phyloP scores from a whole-genome alignment of 2,888 invertebrate species.

The Xanthia togata region DNA sequence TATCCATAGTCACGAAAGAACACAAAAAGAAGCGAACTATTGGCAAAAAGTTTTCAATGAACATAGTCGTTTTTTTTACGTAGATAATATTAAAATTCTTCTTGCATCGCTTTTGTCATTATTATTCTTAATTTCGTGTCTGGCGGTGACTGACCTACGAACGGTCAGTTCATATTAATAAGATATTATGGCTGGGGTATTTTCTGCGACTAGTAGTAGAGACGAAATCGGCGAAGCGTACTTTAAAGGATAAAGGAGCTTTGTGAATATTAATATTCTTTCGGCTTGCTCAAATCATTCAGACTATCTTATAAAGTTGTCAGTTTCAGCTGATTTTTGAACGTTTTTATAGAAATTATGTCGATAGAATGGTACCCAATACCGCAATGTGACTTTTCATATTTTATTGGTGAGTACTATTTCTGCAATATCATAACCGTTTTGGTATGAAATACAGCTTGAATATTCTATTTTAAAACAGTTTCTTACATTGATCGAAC shows the following conservation, averaged over 20 bases:
- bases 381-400: not conserved
- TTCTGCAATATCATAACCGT: not conserved
- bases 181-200: slow-evolving; percentile 8
- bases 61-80: not conserved
- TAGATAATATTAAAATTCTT: slow-evolving; percentile 42
- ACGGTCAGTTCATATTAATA: slow-evolving; percentile 43
- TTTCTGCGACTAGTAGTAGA: not conserved
- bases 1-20: not conserved
- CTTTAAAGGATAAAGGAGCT: not conserved
- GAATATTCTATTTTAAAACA: not conserved
- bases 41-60: not conserved
- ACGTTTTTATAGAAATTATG: not conserved
- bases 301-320: not conserved
- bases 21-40: not conserved
- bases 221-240: not conserved
- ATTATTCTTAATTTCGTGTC: slow-evolving; percentile 46
- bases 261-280: slow-evolving; percentile 2
- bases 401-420: not conserved
- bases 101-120: slow-evolving; percentile 18
- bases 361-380: not conserved
- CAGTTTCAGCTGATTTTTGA: not conserved
- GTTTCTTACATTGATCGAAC: not conserved
- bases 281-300: not conserved
- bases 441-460: not conserved
- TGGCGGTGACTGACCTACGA: slow-evolving; percentile 44